Percentiles rank a stretch among this genome's conserved stretches.
Conservation (phyloP, 2,113 vertebrate genomes). For the Lepus americanus region DNA sequence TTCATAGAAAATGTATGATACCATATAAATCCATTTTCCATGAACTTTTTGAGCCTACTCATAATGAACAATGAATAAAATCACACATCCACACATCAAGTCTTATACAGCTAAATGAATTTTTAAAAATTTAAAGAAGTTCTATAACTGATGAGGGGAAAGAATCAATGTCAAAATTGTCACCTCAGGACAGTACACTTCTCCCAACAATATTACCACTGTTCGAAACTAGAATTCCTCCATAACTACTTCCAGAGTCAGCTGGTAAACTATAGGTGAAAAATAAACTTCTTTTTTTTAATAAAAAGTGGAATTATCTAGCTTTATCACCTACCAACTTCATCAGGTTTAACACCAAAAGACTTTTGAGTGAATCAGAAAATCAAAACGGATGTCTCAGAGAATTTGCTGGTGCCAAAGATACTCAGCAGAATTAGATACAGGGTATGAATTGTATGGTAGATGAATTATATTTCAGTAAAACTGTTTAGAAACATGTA, state of each 20-base stretch:
- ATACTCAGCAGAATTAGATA: neutral
- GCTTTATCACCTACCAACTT: slow-evolving; percentile 43
- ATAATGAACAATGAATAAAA: neutral
- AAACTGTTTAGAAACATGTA: slow-evolving; percentile 25
- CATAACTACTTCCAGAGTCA: slow-evolving; percentile 38
- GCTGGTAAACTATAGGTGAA: neutral
- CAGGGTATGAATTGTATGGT: neutral
- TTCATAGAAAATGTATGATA: too few relatives aligned
- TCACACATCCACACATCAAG: neutral
- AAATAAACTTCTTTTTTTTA: slow-evolving; percentile 1
- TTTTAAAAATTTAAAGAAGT: slow-evolving; percentile 32
- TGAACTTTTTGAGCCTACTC: too few relatives aligned
- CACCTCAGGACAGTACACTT: neutral
- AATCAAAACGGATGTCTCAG: neutral
- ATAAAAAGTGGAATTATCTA: slow-evolving; percentile 35
- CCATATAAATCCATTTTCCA: too few relatives aligned
- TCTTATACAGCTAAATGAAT: slow-evolving; percentile 17
- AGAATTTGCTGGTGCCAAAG: slow-evolving; percentile 7
- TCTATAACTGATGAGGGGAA: neutral
- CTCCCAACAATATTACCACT: neutral
- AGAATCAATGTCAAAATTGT: slow-evolving; percentile 7
- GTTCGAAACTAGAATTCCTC: slow-evolving; percentile 38
- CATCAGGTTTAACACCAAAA: neutral
- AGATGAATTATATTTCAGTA: slow-evolving; percentile 30
- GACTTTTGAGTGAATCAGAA: slow-evolving; percentile 55